A percentile compares a stretch with the other conserved stretches of the same genome.
Conservation (phyloP, 2,797 vertebrate species). For the Poecilia gillii region DNA sequence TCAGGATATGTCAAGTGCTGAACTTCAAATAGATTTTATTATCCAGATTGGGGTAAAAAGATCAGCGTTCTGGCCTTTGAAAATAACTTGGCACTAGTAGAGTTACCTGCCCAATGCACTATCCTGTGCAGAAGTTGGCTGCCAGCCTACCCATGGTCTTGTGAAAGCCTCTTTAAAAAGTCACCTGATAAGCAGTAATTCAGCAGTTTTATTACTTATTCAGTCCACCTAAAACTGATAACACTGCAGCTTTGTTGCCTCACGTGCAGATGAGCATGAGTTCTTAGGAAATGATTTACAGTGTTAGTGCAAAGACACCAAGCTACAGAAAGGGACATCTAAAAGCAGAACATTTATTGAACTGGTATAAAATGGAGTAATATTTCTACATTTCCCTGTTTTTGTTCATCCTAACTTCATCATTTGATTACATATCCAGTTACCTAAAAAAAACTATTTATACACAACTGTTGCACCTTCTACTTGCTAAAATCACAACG, state of each 20-base stretch:
- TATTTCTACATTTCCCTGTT: not conserved
- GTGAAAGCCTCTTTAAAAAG: slow-evolving; percentile 8
- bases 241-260: not conserved
- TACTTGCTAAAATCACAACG: not conserved
- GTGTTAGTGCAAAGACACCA: slow-evolving; percentile 16
- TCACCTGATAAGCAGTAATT: slow-evolving; percentile 25
- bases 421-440: not conserved
- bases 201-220: slow-evolving; percentile 8
- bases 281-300: slow-evolving; percentile 40
- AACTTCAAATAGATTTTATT: not conserved
- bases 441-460: not conserved
- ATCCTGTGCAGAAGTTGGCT: not conserved
- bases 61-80: not conserved
- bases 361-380: not conserved
- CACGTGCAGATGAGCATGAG: slow-evolving; percentile 10
- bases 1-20: not conserved
- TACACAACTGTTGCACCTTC: not conserved
- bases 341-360: not conserved
- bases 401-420: not conserved
- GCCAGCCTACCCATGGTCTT: not conserved
- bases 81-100: slow-evolving; percentile 2
- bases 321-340: not conserved
- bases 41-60: not conserved
- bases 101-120: slow-evolving; percentile 13
- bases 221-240: not conserved